Percentiles rank a stretch among this genome's conserved stretches.
Evolutionary conservation across 2,113 vertebrate species (phyloP).

Genomic region (Seriola aureovittata): DNA sequence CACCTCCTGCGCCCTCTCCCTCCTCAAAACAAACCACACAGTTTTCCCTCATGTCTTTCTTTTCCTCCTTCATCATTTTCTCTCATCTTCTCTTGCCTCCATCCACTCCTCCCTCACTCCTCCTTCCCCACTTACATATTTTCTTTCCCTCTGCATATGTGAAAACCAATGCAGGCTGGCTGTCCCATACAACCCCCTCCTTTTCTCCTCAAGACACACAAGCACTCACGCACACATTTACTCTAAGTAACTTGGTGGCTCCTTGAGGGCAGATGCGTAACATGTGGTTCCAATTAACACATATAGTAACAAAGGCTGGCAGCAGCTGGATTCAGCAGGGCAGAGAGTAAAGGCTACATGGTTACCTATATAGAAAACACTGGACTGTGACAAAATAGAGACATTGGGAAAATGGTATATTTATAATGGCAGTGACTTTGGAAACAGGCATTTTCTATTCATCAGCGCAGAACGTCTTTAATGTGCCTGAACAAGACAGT

Average conservation of each 20-base stretch:
- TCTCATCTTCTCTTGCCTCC: constrained; percentile 5
- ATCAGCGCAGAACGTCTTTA: constrained; percentile 29
- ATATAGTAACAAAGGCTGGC: constrained; percentile 21
- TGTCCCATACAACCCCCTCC: constrained; percentile 1
- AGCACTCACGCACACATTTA: neutral
- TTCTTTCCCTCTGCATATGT: neutral
- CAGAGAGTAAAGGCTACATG: constrained; percentile 13
- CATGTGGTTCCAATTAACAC: constrained; percentile 57
- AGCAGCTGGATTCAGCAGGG: constrained; percentile 18
- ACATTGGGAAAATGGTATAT: neutral
- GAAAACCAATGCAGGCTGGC: constrained; percentile 24
- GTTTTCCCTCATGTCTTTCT: constrained; percentile 8
- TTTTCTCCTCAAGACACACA: neutral
- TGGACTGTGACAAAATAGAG: neutral
- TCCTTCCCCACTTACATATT: constrained; percentile 5
- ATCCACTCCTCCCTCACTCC: neutral
- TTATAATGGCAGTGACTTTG: constrained; percentile 25
- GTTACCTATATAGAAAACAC: constrained; percentile 13
- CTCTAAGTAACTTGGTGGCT: constrained; percentile 24
- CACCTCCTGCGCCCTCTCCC: constrained; percentile 20
- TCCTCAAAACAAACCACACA: constrained; percentile 37
- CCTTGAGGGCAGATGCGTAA: constrained; percentile 28
- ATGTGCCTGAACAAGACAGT: constrained; percentile 16
- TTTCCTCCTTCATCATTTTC: neutral
- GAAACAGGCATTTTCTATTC: constrained; percentile 27